Percentiles rank a stretch among this genome's conserved stretches.
phyloP scores from a whole-genome alignment of 2,888 invertebrate species.

The Diaperis boleti region DNA sequence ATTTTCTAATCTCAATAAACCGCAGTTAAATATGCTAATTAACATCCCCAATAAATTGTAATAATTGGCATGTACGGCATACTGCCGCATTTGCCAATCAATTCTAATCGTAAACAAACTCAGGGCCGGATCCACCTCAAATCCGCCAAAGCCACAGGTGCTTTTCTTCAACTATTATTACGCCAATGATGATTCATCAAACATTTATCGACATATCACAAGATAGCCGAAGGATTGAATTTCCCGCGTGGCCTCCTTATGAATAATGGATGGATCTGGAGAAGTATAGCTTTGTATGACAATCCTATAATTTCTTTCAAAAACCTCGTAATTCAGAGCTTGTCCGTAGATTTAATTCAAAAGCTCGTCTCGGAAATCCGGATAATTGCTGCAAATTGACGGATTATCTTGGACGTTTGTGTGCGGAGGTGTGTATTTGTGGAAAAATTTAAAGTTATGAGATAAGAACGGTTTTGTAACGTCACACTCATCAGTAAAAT shows the following conservation, averaged over 20 bases:
- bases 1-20: neutral
- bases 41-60: constrained; percentile 11
- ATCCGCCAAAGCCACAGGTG: constrained; percentile 29
- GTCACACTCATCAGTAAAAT: too few relatives aligned
- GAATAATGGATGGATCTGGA: constrained; percentile 21
- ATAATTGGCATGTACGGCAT: constrained; percentile 16
- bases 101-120: constrained; percentile 13
- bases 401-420: constrained; percentile 9
- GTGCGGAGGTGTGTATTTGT: too few relatives aligned
- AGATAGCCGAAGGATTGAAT: constrained; percentile 10
- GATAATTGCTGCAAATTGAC: constrained; percentile 22
- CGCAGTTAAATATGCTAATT: constrained; percentile 20
- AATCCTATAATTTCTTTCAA: constrained; percentile 13
- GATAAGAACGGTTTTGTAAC: too few relatives aligned
- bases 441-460: too few relatives aligned
- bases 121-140: constrained; percentile 6
- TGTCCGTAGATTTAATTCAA: constrained; percentile 21
- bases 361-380: constrained; percentile 7
- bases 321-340: constrained; percentile 15
- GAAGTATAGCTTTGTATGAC: neutral
- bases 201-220: constrained; percentile 8
- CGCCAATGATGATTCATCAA: constrained; percentile 27
- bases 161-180: constrained; percentile 7
- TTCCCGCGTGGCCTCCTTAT: constrained; percentile 3
- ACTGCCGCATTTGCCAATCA: constrained; percentile 30